phyloP scores from a whole-genome alignment of 2,113 vertebrate species.

The Lycocorax pyrrhopterus region DNA sequence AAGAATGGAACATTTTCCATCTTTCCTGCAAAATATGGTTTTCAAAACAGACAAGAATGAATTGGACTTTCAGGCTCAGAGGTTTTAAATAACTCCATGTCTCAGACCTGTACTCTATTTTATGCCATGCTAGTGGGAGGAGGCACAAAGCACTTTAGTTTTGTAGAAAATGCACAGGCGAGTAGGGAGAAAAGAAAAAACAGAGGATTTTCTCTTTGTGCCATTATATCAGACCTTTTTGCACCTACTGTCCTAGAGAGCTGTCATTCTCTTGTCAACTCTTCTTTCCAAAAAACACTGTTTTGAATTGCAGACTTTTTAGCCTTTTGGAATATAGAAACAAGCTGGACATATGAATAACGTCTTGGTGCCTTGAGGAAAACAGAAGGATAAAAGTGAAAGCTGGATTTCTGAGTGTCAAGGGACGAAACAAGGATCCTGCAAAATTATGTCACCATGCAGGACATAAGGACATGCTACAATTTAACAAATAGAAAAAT shows the following conservation, averaged over 20 bases:
- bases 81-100: not conserved
- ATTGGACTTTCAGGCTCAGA: not conserved
- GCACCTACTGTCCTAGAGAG: not conserved
- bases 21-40: not conserved
- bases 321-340: not conserved
- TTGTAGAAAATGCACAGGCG: not conserved
- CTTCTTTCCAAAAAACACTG: not conserved
- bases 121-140: not conserved
- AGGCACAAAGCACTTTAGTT: not conserved
- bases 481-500: not conserved
- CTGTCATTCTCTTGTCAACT: not conserved
- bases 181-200: not conserved
- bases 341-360: not conserved
- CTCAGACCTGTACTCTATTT: not conserved
- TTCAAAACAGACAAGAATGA: not conserved
- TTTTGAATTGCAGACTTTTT: not conserved
- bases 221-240: not conserved
- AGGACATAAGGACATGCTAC: not conserved
- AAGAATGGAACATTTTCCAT: not conserved
- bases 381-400: not conserved
- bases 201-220: not conserved
- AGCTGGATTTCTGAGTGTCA: not conserved
- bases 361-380: not conserved
- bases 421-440: rapidly evolving
- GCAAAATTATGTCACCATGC: not conserved